phyloP scores from a whole-genome alignment of 2,888 invertebrate genomes.

The Diabrotica balteata region DNA sequence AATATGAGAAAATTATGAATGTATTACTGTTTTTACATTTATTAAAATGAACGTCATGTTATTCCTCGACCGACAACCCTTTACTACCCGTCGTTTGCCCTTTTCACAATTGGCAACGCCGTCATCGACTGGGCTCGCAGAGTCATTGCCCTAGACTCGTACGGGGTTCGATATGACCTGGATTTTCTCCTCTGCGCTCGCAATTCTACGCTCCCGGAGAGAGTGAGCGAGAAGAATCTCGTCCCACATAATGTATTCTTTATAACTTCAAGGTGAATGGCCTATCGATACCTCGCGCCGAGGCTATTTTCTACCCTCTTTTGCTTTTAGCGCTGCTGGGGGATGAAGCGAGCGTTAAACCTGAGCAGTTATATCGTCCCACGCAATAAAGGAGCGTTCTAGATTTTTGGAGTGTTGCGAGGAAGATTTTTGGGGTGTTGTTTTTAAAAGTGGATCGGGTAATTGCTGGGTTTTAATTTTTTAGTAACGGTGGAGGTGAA shows the following conservation, averaged over 20 bases:
- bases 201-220: conserved; percentile 1
- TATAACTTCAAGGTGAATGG: conserved; percentile 53
- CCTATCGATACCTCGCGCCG: conserved; percentile 33
- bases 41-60: neutral
- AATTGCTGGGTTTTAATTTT: too few relatives aligned
- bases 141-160: conserved; percentile 52
- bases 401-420: neutral
- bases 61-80: conserved; percentile 36
- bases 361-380: neutral
- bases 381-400: neutral
- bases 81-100: too few relatives aligned
- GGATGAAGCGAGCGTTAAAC: neutral
- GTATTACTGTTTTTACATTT: too few relatives aligned
- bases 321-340: neutral
- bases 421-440: too few relatives aligned
- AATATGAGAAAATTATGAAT: too few relatives aligned
- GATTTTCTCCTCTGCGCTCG: conserved; percentile 40
- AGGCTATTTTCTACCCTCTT: conserved; percentile 20
- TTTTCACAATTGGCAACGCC: conserved; percentile 2
- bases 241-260: conserved; percentile 30
- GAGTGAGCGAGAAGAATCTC: conserved; percentile 31
- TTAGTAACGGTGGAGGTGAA: too few relatives aligned
- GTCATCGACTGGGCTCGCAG: conserved; percentile 36
- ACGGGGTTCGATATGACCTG: conserved; percentile 49
- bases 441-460: too few relatives aligned